Evolutionary conservation across 2,888 invertebrate genomes (phyloP).

Genomic region (Camptogramma bilineatum): DNA sequence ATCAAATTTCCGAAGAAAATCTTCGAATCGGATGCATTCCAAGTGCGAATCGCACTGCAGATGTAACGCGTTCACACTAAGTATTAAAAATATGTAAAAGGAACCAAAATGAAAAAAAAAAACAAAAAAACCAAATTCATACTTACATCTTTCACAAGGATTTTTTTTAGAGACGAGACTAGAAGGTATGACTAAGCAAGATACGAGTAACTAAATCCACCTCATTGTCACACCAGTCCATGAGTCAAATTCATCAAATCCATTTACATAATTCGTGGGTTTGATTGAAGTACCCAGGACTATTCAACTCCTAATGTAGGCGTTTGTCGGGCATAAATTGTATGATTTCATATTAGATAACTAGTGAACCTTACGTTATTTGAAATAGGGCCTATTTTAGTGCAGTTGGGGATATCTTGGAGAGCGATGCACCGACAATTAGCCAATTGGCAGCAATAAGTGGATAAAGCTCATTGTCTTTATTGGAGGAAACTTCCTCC

Average conservation of each 20-base stretch:
- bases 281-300: slow-evolving; percentile 29
- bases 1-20: too few species aligned
- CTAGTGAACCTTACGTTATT: slow-evolving; percentile 16
- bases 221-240: not conserved
- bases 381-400: slow-evolving; percentile 20
- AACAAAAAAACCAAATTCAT: too few species aligned
- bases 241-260: slow-evolving; percentile 26
- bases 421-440: slow-evolving; percentile 65
- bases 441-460: slow-evolving; percentile 65
- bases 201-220: not conserved
- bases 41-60: too few species aligned
- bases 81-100: too few species aligned
- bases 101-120: too few species aligned
- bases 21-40: too few species aligned
- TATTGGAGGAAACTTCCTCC: slow-evolving; percentile 68
- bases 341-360: slow-evolving; percentile 38
- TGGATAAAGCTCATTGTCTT: slow-evolving; percentile 58
- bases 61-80: too few species aligned
- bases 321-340: slow-evolving; percentile 42
- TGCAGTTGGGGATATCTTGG: slow-evolving; percentile 24
- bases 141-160: too few species aligned
- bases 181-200: not conserved
- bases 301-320: slow-evolving; percentile 41
- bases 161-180: too few species aligned
- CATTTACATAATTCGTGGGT: slow-evolving; percentile 25